Evolutionary conservation across 2,797 vertebrate species (phyloP), one percentile per base, ranked within the genome.

Genomic region (Sebastolobus altivelis): DNA sequence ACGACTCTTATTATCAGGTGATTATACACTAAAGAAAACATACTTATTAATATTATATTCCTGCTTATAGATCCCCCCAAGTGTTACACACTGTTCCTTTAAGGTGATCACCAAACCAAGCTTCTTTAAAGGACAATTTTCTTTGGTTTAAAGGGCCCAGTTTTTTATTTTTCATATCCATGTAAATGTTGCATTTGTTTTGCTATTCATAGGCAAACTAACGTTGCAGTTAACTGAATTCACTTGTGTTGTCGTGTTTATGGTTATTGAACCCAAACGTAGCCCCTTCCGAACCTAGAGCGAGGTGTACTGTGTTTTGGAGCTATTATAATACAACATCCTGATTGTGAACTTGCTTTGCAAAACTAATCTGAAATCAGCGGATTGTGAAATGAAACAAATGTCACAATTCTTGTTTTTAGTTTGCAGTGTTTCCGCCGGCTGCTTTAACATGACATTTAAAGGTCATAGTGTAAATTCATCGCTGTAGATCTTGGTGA

Each of bases 361-460:
- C 9, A 33, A 54, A 67, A 74, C 13, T n/a, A 69, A 69, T 68
- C 2, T 31, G 11, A 43, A 72, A 75, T 59, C 61, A 70, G 11
- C 1, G 3, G 38, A 49, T 54, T 81, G 79, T 72, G 68, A 75
- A 84, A 87, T 79, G 0, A 77, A 72, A 69, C 33, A 77, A 84
- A 80, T 78, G 27, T 58, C 61, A 59, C 31, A 18, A 22, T 25
- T 62, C 2, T 46, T 80, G 69, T 77, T 78, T 77, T 54, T 11
- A 13, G 6, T 58, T 43, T 55, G 12, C 38, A 31, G 59, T 38
- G 38, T 13, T 58, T 38, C 27, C 12, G 54, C 29, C 14, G 27
- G 29, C 62, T 29, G 8, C 37, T 69, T 60, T 33, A 52, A 62
- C 55, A 69, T 62, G n/a, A 62, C 58, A 35, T 61, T 61, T 67